Conservation (phyloP, 2,888 invertebrate species). For the Eupithecia inturbata region DNA sequence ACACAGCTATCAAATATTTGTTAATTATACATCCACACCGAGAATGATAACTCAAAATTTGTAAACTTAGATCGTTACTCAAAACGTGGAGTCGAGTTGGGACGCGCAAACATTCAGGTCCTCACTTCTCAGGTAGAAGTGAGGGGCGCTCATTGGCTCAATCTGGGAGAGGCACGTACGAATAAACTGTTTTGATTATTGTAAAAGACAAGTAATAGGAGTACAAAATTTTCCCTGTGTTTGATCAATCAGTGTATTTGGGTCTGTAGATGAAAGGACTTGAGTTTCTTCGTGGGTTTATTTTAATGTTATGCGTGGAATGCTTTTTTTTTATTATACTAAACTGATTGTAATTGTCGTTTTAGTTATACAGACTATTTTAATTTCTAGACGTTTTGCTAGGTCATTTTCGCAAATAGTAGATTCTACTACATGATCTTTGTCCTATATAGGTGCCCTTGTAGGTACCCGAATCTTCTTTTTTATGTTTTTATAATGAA, state of each 20-base stretch:
- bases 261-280: neutral
- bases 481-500: neutral
- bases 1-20: conserved; percentile 6
- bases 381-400: neutral
- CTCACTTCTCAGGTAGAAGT: conserved; percentile 47
- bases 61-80: conserved; percentile 45
- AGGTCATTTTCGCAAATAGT: neutral
- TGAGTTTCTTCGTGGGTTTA: neutral
- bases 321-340: neutral
- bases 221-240: conserved; percentile 10
- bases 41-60: conserved; percentile 18
- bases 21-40: neutral
- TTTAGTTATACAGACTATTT: neutral
- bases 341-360: too few relatives aligned
- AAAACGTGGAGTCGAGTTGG: conserved; percentile 48
- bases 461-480: neutral
- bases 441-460: neutral
- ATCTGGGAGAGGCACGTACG: conserved; percentile 69
- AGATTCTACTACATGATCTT: neutral
- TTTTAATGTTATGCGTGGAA: neutral
- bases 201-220: conserved; percentile 23
- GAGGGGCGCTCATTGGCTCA: conserved; percentile 74
- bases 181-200: conserved; percentile 53
- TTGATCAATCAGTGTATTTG: conserved; percentile 8
- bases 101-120: conserved; percentile 70